Conservation (phyloP, 2,888 invertebrate species). For the Aplocera efformata region DNA sequence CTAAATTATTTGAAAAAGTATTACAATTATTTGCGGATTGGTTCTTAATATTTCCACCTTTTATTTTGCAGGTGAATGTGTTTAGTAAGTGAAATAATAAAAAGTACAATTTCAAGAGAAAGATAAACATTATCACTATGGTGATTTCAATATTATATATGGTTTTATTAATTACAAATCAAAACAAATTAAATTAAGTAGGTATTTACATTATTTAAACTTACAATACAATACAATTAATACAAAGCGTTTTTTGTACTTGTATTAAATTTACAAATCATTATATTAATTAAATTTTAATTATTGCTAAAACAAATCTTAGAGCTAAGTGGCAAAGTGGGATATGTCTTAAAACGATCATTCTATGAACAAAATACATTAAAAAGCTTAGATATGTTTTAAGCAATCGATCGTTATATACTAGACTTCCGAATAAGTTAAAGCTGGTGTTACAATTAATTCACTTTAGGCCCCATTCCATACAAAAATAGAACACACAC, state of each 20-base stretch:
- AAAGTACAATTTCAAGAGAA: neutral
- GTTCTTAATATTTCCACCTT: slow-evolving; percentile 4
- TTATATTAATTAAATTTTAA: slow-evolving; percentile 29
- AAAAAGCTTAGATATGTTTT: slow-evolving; percentile 47
- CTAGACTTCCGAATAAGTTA: slow-evolving; percentile 53
- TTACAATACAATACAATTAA: slow-evolving; percentile 32
- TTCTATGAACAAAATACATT: slow-evolving; percentile 34
- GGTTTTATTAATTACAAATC: neutral
- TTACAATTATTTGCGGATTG: slow-evolving; percentile 9
- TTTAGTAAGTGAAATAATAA: neutral
- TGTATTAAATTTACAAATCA: slow-evolving; percentile 37
- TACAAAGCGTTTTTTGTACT: slow-evolving; percentile 42
- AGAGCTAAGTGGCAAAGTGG: slow-evolving; percentile 64
- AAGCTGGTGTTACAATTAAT: slow-evolving; percentile 49
- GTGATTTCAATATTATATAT: neutral
- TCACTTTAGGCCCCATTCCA: slow-evolving; percentile 35
- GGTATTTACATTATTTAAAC: slow-evolving; percentile 35
- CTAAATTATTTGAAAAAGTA: slow-evolving; percentile 4
- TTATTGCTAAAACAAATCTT: slow-evolving; percentile 24
- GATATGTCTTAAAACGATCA: slow-evolving; percentile 59
- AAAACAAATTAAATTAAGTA: neutral
- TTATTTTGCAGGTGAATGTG: slow-evolving; percentile 2
- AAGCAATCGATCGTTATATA: slow-evolving; percentile 38
- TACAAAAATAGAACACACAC: slow-evolving; percentile 28
- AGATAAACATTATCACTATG: slow-evolving; percentile 1